These are phyloP conservation scores for Coremacera marginata DNA, from an alignment of 2,888 invertebrate species.

Conservation along the genomic window DNA sequence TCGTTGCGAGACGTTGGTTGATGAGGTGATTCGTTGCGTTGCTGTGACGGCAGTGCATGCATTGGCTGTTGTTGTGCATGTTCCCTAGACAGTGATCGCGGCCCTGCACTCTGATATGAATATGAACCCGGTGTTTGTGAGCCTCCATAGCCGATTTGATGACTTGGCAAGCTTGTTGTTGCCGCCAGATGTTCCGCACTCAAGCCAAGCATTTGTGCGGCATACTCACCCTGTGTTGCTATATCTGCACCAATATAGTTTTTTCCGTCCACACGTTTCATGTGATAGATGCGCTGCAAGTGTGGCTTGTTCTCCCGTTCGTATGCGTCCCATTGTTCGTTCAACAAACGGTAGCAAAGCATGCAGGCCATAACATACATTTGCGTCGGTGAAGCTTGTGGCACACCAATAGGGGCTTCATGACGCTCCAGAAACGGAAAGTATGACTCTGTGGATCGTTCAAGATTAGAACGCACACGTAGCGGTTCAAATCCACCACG, in stretches of 20 bases:
- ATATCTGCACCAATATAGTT: conserved; percentile 91
- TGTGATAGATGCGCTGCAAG: conserved; percentile 89
- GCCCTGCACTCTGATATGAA: conserved; percentile 25
- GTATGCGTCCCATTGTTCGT: conserved; percentile 93
- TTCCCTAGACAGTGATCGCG: conserved; percentile 35
- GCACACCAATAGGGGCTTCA: conserved; percentile 82
- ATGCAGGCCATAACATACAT: conserved; percentile 80
- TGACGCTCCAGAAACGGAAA: conserved; percentile 94
- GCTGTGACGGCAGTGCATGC: conserved; percentile 46
- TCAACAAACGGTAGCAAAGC: conserved; percentile 86
- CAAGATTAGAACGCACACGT: conserved; percentile 77
- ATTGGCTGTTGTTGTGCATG: conserved; percentile 36
- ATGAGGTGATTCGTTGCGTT: conserved; percentile 58
- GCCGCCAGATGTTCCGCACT: conserved; percentile 72
- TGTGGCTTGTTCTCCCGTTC: conserved; percentile 88
- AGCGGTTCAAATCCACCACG: conserved; percentile 76
- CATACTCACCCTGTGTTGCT: conserved; percentile 91
- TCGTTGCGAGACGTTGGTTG: conserved; percentile 62
- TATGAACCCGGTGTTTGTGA: not conserved
- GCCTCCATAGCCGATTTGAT: not conserved
- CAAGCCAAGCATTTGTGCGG: conserved; percentile 87
- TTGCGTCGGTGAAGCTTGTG: conserved; percentile 66
- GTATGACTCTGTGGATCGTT: conserved; percentile 82
- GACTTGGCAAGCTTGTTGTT: conserved; percentile 20
- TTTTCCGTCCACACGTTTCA: conserved; percentile 91